These are phyloP conservation scores for Timandra comae DNA, from an alignment of 2,888 invertebrate species.

Conservation along the genomic window DNA sequence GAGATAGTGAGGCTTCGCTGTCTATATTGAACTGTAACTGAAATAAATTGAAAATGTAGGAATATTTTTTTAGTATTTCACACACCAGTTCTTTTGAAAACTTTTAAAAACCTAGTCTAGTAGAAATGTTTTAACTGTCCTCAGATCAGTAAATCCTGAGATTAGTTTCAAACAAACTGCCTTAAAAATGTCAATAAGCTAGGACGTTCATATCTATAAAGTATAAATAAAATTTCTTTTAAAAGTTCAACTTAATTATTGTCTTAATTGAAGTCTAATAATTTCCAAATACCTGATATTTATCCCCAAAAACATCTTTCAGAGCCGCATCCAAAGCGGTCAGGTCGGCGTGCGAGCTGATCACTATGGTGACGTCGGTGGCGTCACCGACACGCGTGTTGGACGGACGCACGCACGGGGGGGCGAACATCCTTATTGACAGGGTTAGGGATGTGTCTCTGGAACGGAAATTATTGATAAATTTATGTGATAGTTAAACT, in stretches of 20 bases:
- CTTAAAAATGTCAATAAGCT: background rate
- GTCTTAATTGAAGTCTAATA: background rate
- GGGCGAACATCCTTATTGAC: constrained; percentile 25
- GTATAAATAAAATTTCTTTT: too few species aligned
- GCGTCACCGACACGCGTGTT: constrained; percentile 16
- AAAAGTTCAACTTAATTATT: background rate
- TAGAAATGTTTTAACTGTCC: too few species aligned
- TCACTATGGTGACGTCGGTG: constrained; percentile 19
- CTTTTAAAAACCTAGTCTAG: too few species aligned
- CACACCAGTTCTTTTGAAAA: too few species aligned
- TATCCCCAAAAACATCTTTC: constrained; percentile 30
- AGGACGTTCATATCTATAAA: background rate
- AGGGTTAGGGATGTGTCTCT: constrained; percentile 30
- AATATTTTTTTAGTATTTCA: too few species aligned
- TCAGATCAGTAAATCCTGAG: too few species aligned
- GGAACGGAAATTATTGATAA: too few species aligned
- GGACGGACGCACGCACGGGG: constrained; percentile 28
- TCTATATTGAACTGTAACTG: constrained; percentile 35
- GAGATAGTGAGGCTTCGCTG: constrained; percentile 19
- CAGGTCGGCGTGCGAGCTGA: constrained; percentile 30
- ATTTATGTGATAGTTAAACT: too few species aligned
- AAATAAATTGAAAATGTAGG: constrained; percentile 8
- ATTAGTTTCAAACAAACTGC: background rate
- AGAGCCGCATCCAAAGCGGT: constrained; percentile 32
- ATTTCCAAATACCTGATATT: constrained; percentile 45